Percentiles rank a stretch among this genome's conserved stretches.
Evolutionary conservation across 2,113 vertebrate species (phyloP).

Genomic region (Ranitomeya variabilis): DNA sequence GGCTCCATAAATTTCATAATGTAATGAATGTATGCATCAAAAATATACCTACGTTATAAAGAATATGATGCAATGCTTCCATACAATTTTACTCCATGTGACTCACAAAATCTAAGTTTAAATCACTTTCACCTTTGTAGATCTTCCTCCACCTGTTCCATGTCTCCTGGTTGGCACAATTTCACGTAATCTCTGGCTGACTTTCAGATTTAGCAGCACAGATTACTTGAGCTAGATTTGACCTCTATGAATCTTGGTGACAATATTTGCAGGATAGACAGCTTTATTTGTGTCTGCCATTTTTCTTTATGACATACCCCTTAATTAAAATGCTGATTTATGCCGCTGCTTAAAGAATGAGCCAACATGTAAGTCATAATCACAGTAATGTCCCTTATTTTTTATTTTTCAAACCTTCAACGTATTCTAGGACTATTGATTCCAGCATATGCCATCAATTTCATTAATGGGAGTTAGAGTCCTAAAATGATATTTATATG

Average conservation of each 20-base stretch:
- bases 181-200: slow-evolving; percentile 13
- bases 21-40: no score
- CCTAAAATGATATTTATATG: not conserved
- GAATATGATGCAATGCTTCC: not conserved
- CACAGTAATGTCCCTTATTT: accelerated
- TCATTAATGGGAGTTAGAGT: not conserved
- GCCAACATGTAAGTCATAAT: slow-evolving; percentile 55
- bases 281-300: slow-evolving; percentile 53
- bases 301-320: slow-evolving; percentile 57
- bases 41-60: no score
- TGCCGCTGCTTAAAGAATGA: slow-evolving; percentile 52
- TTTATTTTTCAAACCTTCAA: slow-evolving; percentile 21
- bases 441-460: not conserved
- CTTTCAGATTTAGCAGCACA: not conserved
- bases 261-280: slow-evolving; percentile 48
- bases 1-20: no score
- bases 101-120: slow-evolving; percentile 29
- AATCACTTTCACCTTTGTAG: not conserved
- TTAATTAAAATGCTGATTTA: slow-evolving; percentile 62
- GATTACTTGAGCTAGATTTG: not conserved
- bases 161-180: slow-evolving; percentile 30
- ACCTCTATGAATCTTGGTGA: slow-evolving; percentile 21
- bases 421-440: slow-evolving; percentile 37
- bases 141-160: not conserved
- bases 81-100: not conserved